Evolutionary conservation across 2,797 vertebrate genomes (phyloP).

Genomic region (Philypnodon macrostomus): DNA sequence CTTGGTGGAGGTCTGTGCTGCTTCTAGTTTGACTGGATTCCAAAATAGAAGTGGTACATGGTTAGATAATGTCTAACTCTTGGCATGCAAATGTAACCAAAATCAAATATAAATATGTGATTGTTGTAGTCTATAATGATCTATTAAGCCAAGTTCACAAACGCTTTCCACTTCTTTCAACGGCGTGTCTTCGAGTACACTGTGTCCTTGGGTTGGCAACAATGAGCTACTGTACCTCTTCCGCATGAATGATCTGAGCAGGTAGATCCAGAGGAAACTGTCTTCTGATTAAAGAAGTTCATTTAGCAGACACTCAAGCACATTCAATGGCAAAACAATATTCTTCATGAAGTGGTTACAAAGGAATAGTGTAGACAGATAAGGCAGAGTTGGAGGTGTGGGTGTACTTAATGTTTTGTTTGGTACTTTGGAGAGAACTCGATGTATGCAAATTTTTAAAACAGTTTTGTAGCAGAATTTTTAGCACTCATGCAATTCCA

Average conservation of each 20-base stretch:
- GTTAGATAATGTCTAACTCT: too few relatives aligned
- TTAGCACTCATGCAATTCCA: neutral
- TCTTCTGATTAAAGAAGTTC: neutral
- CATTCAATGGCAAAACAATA: neutral
- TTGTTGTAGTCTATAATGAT: too few relatives aligned
- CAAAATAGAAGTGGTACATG: too few relatives aligned
- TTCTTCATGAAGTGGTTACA: neutral
- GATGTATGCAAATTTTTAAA: too few relatives aligned
- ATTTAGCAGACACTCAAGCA: neutral
- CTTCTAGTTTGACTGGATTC: too few relatives aligned
- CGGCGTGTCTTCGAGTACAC: neutral
- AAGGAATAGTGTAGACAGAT: neutral
- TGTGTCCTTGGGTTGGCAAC: slow-evolving; percentile 4
- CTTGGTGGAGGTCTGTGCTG: neutral
- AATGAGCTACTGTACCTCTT: neutral
- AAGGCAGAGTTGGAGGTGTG: slow-evolving; percentile 1
- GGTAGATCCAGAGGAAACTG: slow-evolving; percentile 2
- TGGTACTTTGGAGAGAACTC: neutral
- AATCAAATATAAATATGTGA: too few relatives aligned
- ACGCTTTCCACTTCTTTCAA: neutral
- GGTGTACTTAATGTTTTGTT: slow-evolving; percentile 5
- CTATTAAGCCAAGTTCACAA: neutral
- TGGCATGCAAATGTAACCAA: neutral
- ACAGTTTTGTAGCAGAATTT: neutral
- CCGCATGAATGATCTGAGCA: neutral